A percentile compares a stretch with the other conserved stretches of the same genome.
Conservation (phyloP, 2,888 invertebrate genomes). For the Drosophila suboccidentalis region DNA sequence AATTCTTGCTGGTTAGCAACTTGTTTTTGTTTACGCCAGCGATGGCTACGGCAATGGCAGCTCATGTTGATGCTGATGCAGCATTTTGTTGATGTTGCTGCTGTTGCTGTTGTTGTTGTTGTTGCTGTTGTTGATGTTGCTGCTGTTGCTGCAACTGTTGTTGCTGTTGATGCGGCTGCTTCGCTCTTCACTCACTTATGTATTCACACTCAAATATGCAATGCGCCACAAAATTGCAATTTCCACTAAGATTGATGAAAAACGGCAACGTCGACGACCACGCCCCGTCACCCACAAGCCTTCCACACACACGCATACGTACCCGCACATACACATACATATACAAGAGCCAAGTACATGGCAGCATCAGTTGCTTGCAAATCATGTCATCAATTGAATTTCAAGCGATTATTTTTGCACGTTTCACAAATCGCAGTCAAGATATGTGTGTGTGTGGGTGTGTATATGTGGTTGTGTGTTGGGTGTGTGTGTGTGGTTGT, state of each 20-base stretch:
- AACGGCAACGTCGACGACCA: slow-evolving; percentile 54
- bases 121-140: background rate
- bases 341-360: background rate
- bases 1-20: slow-evolving; percentile 30
- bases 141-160: background rate
- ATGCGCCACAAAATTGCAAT: slow-evolving; percentile 79
- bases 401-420: slow-evolving; percentile 78
- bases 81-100: slow-evolving; percentile 45
- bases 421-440: slow-evolving; percentile 72
- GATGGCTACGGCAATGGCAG: slow-evolving; percentile 48
- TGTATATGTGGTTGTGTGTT: slow-evolving; percentile 22
- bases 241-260: slow-evolving; percentile 81
- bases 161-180: slow-evolving; percentile 21
- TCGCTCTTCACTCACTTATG: slow-evolving; percentile 63
- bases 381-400: slow-evolving; percentile 81
- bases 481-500: slow-evolving; percentile 31
- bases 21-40: slow-evolving; percentile 59
- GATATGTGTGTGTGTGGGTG: slow-evolving; percentile 41
- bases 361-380: slow-evolving; percentile 59
- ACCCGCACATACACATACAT: background rate
- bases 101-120: background rate
- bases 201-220: slow-evolving; percentile 76
- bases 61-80: slow-evolving; percentile 42
- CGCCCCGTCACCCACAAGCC: slow-evolving; percentile 14
- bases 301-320: background rate